Percentiles rank a stretch among this genome's conserved stretches.
Evolutionary conservation across 2,113 vertebrate genomes (phyloP).

Genomic region (Corythaixoides concolor): DNA sequence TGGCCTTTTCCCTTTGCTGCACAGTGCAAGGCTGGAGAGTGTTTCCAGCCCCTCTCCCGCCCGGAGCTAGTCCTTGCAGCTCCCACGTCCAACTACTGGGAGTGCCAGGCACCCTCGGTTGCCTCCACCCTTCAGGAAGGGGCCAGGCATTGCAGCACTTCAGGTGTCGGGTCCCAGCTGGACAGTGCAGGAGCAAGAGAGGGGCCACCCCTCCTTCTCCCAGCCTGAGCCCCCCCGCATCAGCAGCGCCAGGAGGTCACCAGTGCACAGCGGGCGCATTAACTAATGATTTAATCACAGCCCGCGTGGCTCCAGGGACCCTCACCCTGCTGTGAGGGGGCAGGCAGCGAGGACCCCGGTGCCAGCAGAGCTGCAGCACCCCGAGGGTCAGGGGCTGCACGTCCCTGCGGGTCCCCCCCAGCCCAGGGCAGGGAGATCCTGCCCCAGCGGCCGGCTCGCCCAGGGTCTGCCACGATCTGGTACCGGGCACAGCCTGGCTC

Average conservation of each 20-base stretch:
- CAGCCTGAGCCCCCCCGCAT: neutral
- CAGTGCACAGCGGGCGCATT: accelerated
- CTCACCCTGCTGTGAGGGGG: accelerated
- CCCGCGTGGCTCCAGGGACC: neutral
- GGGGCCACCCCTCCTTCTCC: too few species aligned
- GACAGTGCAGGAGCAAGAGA: neutral
- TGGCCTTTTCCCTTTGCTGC: neutral
- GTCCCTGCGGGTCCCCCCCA: accelerated
- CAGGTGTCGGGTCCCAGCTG: accelerated
- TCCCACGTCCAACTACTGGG: accelerated
- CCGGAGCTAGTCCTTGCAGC: accelerated
- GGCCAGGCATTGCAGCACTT: accelerated
- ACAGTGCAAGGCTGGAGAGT: neutral
- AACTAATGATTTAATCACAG: accelerated
- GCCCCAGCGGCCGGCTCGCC: too few species aligned
- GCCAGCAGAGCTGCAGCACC: accelerated
- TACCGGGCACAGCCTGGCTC: neutral
- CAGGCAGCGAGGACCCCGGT: accelerated
- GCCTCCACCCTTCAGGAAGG: neutral
- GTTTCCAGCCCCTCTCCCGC: neutral
- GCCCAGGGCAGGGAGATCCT: too few species aligned
- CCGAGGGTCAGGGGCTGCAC: neutral
- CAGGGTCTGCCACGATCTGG: accelerated
- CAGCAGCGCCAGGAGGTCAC: neutral
- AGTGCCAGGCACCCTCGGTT: neutral